phyloP scores from a whole-genome alignment of 1,140 invertebrate genomes.

The Venustaconcha ellipsiformis region DNA sequence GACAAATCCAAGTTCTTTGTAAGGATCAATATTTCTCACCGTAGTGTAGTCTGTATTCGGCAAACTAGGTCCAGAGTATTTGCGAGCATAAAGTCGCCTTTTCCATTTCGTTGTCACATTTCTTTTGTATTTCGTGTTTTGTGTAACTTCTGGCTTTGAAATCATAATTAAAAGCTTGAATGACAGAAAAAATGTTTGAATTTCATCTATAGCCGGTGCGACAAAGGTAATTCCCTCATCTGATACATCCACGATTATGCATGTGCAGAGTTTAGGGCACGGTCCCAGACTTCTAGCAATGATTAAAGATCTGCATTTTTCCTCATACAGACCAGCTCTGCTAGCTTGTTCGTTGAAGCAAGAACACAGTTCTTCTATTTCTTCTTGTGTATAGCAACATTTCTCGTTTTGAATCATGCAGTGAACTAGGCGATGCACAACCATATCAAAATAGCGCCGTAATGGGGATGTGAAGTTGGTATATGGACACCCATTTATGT shows the following conservation, averaged over 20 bases:
- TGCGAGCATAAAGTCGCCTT: constrained; percentile 20
- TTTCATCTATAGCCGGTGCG: constrained; percentile 19
- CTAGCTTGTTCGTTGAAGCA: constrained; percentile 25
- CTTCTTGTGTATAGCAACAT: constrained; percentile 32
- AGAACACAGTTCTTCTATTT: constrained; percentile 39
- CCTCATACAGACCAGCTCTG: constrained; percentile 33
- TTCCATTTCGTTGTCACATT: constrained; percentile 7
- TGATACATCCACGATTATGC: constrained; percentile 24
- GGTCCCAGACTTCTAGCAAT: constrained; percentile 20
- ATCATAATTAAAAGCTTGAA: constrained; percentile 36
- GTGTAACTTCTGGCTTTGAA: constrained; percentile 26
- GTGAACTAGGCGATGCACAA: constrained; percentile 83
- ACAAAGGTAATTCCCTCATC: constrained; percentile 24
- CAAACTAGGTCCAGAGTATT: background rate
- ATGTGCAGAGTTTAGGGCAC: constrained; percentile 23
- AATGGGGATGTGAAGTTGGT: constrained; percentile 91
- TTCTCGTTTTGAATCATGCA: constrained; percentile 74
- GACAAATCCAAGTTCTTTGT: constrained; percentile 3
- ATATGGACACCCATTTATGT: constrained; percentile 34
- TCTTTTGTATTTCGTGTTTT: constrained; percentile 10
- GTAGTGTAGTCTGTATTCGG: constrained; percentile 4
- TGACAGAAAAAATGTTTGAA: constrained; percentile 16
- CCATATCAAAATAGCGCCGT: constrained; percentile 88
- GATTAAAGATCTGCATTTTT: constrained; percentile 24
- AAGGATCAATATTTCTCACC: background rate